Percentiles rank a stretch among this genome's conserved stretches.
phyloP scores from a whole-genome alignment of 2,797 vertebrate genomes.

The Poecilia velifera region DNA sequence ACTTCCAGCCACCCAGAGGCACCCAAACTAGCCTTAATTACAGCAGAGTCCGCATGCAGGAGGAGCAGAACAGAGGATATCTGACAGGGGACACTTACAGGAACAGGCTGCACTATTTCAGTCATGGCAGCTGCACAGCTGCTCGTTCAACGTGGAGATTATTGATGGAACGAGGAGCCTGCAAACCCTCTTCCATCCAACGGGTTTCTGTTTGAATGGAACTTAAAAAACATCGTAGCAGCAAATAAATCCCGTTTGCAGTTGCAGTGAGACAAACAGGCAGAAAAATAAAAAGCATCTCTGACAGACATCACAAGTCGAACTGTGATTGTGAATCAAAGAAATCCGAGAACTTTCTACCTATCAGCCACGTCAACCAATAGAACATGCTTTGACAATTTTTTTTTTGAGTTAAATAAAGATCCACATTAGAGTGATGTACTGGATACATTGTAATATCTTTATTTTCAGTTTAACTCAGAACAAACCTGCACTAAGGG shows the following conservation, averaged over 20 bases:
- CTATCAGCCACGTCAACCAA: neutral
- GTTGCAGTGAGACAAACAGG: conserved; percentile 22
- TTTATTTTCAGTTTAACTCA: neutral
- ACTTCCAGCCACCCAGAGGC: conserved; percentile 75
- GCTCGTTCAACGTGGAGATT: conserved; percentile 70
- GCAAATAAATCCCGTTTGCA: conserved; percentile 43
- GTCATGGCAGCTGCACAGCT: conserved; percentile 66
- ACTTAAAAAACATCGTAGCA: conserved; percentile 33
- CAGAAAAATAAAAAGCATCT: neutral
- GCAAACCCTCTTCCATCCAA: conserved; percentile 39
- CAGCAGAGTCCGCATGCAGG: conserved; percentile 63
- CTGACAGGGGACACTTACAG: conserved; percentile 68
- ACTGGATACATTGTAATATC: neutral
- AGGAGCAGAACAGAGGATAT: conserved; percentile 61
- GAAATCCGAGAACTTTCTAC: neutral
- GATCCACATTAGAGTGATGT: neutral
- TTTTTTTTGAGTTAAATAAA: neutral
- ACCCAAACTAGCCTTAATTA: conserved; percentile 78
- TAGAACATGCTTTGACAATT: neutral
- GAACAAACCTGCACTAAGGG: neutral
- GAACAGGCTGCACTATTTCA: conserved; percentile 74
- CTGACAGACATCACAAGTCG: neutral
- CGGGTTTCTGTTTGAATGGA: conserved; percentile 21
- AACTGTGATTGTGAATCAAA: neutral
- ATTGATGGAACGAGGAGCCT: conserved; percentile 64